A percentile compares a stretch with the other conserved stretches of the same genome.
Conservation (phyloP, 2,113 vertebrate species). For the Neolamprologus sp. region DNA sequence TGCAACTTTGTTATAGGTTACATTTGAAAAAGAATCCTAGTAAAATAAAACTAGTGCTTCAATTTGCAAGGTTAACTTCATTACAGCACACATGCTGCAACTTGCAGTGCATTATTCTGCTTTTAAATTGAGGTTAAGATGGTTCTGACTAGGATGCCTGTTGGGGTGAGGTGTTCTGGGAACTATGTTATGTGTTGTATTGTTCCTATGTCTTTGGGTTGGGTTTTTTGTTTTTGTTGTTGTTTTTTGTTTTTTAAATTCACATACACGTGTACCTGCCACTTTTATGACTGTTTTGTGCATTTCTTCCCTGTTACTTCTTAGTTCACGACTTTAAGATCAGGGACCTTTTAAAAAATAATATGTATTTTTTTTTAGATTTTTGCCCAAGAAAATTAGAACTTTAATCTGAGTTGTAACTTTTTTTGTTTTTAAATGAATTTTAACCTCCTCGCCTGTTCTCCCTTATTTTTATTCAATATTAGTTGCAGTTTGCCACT, state of each 20-base stretch:
- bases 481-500: background rate
- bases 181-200: background rate
- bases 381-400: background rate
- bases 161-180: background rate
- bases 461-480: background rate
- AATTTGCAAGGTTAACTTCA: background rate
- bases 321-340: background rate
- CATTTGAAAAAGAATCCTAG: background rate
- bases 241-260: background rate
- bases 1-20: background rate
- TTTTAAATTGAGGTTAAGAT: background rate
- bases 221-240: accelerated
- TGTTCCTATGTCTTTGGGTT: background rate
- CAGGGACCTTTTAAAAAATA: background rate
- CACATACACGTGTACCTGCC: background rate
- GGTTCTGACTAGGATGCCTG: background rate
- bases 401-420: background rate
- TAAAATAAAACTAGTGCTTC: background rate
- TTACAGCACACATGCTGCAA: background rate
- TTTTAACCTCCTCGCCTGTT: background rate
- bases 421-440: background rate
- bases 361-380: background rate
- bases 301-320: background rate
- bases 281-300: background rate
- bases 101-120: background rate